A percentile compares a stretch with the other conserved stretches of the same genome.
These are phyloP conservation scores for Bombus difficillimus DNA, from an alignment of 1,140 invertebrate genomes.

Conservation along the genomic window DNA sequence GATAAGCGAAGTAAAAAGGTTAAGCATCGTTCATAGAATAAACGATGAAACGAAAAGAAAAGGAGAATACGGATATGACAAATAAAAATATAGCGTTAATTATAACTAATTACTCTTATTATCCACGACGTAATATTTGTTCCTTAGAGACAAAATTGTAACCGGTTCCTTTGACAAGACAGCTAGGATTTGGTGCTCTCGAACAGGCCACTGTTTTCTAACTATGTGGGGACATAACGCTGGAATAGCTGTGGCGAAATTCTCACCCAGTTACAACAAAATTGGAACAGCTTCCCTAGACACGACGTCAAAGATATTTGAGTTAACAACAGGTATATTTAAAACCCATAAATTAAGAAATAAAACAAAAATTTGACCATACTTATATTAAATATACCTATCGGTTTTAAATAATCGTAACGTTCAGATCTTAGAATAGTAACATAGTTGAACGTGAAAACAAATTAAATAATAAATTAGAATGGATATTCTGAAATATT, in stretches of 20 bases:
- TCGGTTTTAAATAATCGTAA: no score
- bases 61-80: background rate
- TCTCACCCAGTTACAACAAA: constrained; percentile 85
- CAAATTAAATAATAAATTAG: background rate
- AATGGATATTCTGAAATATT: background rate
- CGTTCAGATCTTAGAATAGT: background rate
- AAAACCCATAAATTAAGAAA: background rate
- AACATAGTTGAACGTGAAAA: no score
- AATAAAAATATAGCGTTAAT: background rate
- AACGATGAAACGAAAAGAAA: no score
- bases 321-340: constrained; percentile 75
- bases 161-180: constrained; percentile 93
- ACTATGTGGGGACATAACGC: constrained; percentile 89
- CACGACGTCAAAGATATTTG: constrained; percentile 87
- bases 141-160: constrained; percentile 87
- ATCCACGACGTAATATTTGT: background rate
- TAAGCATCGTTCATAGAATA: no score
- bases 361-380: background rate
- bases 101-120: background rate
- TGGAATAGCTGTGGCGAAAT: constrained; percentile 88
- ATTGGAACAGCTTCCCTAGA: constrained; percentile 91
- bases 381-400: no score
- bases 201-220: constrained; percentile 86
- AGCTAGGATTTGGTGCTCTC: constrained; percentile 87
- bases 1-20: no score